Evolutionary conservation across 2,888 invertebrate genomes (phyloP).

Genomic region (Ernsta delagoae): DNA sequence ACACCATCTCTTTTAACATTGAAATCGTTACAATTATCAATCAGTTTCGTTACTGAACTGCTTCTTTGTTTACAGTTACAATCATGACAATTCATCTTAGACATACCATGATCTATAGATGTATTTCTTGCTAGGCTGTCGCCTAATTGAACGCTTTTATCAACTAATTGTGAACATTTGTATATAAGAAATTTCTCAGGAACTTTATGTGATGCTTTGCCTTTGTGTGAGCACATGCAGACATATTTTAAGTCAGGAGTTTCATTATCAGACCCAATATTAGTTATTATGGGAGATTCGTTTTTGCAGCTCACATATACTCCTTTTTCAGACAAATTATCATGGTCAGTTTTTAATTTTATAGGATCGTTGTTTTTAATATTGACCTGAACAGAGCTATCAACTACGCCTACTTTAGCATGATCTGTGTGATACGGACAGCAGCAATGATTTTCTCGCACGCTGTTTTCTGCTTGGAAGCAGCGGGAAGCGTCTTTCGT

Average conservation of each 20-base stretch:
- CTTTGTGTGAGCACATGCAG: constrained; percentile 63
- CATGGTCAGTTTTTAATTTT: constrained; percentile 31
- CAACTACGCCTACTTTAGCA: constrained; percentile 55
- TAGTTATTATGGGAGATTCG: constrained; percentile 44
- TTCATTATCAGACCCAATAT: constrained; percentile 47
- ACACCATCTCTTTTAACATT: constrained; percentile 21
- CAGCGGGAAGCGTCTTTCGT: constrained; percentile 51
- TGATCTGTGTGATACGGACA: constrained; percentile 57
- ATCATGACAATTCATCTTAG: constrained; percentile 9
- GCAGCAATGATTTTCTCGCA: constrained; percentile 55
- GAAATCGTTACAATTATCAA: constrained; percentile 4
- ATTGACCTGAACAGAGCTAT: constrained; percentile 71
- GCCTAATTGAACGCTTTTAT: constrained; percentile 52
- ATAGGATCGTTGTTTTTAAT: constrained; percentile 47
- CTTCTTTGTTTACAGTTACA: constrained; percentile 13
- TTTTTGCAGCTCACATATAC: constrained; percentile 43
- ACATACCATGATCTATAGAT: constrained; percentile 34
- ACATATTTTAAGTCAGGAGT: constrained; percentile 60
- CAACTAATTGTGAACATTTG: constrained; percentile 62
- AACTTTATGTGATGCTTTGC: constrained; percentile 46
- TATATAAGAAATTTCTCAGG: constrained; percentile 64
- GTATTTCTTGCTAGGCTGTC: constrained; percentile 39
- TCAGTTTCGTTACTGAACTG: background rate
- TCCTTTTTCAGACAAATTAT: constrained; percentile 24
- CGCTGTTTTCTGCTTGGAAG: constrained; percentile 54